A percentile compares a stretch with the other conserved stretches of the same genome.
These are phyloP conservation scores for Catalaphyllia jardinei DNA, from an alignment of 64 coral and sea anemone genomes.

Conservation along the genomic window DNA sequence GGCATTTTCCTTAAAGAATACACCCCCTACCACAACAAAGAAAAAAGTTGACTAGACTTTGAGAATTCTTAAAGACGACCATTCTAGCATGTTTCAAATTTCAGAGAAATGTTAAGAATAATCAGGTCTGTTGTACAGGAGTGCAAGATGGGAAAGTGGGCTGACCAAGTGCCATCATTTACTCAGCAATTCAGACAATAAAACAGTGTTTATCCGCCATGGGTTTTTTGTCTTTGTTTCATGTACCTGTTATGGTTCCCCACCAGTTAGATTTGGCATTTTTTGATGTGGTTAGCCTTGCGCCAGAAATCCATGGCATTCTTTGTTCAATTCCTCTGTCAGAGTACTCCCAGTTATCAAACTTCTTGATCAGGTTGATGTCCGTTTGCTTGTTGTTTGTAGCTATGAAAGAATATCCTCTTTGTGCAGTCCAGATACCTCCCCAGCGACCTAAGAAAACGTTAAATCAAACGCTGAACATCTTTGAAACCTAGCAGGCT, in stretches of 20 bases:
- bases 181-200: no score
- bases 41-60: no score
- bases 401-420: constrained; percentile 67
- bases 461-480: neutral
- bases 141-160: no score
- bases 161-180: no score
- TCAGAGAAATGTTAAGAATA: no score
- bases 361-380: constrained; percentile 65
- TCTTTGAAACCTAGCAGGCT: neutral
- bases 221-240: no score
- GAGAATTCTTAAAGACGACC: no score
- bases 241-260: constrained; percentile 77
- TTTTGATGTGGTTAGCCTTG: constrained; percentile 75
- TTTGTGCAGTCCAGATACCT: constrained; percentile 69
- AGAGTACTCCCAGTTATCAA: constrained; percentile 77
- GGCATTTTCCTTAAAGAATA: no score
- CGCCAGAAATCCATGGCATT: constrained; percentile 82
- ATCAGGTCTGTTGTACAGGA: no score
- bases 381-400: constrained; percentile 59
- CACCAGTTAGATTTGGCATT: constrained; percentile 44
- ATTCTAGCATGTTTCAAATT: no score
- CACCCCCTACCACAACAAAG: no score
- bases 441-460: constrained; percentile 62
- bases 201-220: no score
- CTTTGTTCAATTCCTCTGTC: constrained; percentile 58